Evolutionary conservation across 2,888 invertebrate genomes (phyloP), one percentile per base, ranked within the genome.

Genomic region (Pseudococcus longispinus): DNA sequence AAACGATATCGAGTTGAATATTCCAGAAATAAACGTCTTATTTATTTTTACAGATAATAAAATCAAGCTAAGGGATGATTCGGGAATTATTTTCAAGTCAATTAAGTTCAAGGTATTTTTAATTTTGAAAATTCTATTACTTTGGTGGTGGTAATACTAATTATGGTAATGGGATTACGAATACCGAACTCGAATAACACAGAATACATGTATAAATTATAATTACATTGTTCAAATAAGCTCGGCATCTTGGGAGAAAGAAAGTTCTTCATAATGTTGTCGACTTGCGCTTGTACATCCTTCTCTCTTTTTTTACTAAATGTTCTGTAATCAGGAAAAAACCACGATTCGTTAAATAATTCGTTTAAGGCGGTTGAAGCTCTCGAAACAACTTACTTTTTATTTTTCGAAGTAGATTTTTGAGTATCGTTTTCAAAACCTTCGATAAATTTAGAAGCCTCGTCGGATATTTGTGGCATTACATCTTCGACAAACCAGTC

Each of bases 211-310:
- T n/a, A 51, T 51, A 15, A n/a, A 51, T 46, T 46, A n/a, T 51
- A 77, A 80, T 80, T 86, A 86, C 86, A 86, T 46, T 77, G 86
- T 51, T 86, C 86, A 55, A 86, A 86, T 51, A 86, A 29, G 29
- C 46, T 18, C 18, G 86, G 80, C 15, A 55, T 20, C 46, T 74
- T 32, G 1, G 80, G 29, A 9, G 80, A 23, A 4, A 77, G 23
- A n/a, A 86, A 46, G 37, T 70, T 85, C 44, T 85, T 85, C 26
- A 85, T 29, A 6, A 74, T 20, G 37, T n/a, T 74, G 15, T 85
- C 85, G 20, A 85, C 44, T 9, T 85, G 85, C 23, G 60, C 13
- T 23, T 55, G 32, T n/a, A 60, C 70, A n/a, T 60, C n/a, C 15
- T 44, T 13, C 20, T 85, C 32, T 18, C 37, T 18, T 65, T 74